Base-by-base conservation (phyloP, 2,113 vertebrate species). In the Felis chaus region DNA sequence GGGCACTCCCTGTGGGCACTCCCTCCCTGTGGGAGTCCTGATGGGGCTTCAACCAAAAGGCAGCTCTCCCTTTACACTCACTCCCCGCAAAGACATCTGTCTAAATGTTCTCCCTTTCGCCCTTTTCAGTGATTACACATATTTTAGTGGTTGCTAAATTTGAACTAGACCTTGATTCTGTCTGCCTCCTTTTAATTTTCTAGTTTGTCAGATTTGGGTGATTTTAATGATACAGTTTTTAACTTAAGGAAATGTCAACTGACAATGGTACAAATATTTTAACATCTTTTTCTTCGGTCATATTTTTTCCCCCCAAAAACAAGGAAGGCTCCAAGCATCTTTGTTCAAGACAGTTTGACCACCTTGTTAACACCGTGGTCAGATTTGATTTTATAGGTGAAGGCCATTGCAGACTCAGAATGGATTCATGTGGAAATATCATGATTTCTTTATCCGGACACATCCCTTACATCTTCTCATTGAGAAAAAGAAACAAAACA, bases 401-500 rank as follows among this genome's bases (percentile, higher is more conserved):
- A 45, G 21, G 33, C 71, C 18, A 0, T 36, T 91, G 29, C 23
- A 92, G 48, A 94, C 45, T 89, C 88, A 71, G 27, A 55, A 45
- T 36, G 45, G 61, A 83, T 89, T 85, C 76, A 76, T 73, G 41
- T 92, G 36, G 88, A 74, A 87, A 97, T 81, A 61, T 14, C 9
- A 6, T 79, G 85, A 31, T 71, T 96, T 29, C 39, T 95, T 84
- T 4, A 50, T 68, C n/a, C 29, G 50, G 78, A 87, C 25, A 86
- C 6, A 68, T 48, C 33, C 53, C 55, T 7, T 25, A 45, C 94
- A 91, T 81, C 48, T 4, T 63, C 83, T 90, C 81, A 71, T 65
- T 87, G 84, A 97, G 86, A 39, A 63, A 93, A 94, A 66, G 25
- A 79, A 31, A 97, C 25, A 74, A 73, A 61, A 33, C 4, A 63